A percentile compares a stretch with the other conserved stretches of the same genome.
These are phyloP conservation scores for Cyclophora albipunctata DNA, from an alignment of 2,888 invertebrate genomes.

Conservation along the genomic window DNA sequence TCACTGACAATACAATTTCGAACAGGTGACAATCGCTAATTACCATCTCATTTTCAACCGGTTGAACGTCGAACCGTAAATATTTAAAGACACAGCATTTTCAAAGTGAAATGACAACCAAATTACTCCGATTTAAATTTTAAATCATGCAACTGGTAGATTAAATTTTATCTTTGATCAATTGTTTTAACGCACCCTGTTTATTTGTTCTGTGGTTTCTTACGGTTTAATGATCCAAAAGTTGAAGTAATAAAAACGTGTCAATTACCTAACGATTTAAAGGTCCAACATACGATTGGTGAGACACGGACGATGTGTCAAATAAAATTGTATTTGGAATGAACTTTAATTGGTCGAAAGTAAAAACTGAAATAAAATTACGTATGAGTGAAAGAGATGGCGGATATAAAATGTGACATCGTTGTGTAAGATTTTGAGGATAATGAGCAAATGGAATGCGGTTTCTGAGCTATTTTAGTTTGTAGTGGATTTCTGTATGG, in stretches of 20 bases:
- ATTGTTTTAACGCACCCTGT: conserved; percentile 35
- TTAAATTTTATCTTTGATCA: conserved; percentile 36
- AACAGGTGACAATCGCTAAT: conserved; percentile 36
- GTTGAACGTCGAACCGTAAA: conserved; percentile 15
- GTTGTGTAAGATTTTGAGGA: conserved; percentile 13
- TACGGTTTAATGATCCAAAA: conserved; percentile 35
- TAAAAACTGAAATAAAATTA: conserved; percentile 3
- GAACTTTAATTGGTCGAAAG: conserved; percentile 23
- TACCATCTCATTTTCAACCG: conserved; percentile 17
- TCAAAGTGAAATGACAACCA: conserved; percentile 22
- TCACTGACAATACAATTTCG: no score
- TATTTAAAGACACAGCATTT: conserved; percentile 15
- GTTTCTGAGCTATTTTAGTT: conserved; percentile 25
- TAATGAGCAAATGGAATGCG: conserved; percentile 23
- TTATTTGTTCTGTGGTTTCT: no score
- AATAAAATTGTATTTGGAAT: conserved; percentile 22
- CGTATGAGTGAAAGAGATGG: background rate
- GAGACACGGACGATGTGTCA: conserved; percentile 3
- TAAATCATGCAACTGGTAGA: conserved; percentile 51
- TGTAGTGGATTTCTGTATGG: conserved; percentile 21
- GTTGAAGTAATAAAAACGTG: conserved; percentile 44
- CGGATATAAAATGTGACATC: background rate
- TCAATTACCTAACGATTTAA: conserved; percentile 46
- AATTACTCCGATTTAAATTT: conserved; percentile 49
- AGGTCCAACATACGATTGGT: conserved; percentile 32